phyloP scores from a whole-genome alignment of 2,797 vertebrate species.

The Otus scops region DNA sequence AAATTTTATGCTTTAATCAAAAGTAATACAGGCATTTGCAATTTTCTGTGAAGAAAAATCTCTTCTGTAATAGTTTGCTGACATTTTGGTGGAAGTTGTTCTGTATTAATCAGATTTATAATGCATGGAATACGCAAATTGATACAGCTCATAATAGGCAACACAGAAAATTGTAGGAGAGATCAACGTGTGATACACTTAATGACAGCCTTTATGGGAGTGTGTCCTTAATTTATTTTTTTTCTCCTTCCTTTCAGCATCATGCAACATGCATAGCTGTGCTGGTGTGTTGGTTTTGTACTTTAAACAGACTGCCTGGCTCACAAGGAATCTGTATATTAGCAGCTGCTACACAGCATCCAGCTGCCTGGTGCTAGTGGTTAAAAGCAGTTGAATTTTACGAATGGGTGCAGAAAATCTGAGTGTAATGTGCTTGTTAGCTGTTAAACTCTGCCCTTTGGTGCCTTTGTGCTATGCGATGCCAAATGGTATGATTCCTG shows the following conservation, averaged over 20 bases:
- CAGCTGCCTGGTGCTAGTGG: not conserved
- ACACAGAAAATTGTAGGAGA: not conserved
- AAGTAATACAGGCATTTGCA: not conserved
- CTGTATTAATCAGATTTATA: not conserved
- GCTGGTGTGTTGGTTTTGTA: not conserved
- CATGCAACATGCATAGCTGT: not conserved
- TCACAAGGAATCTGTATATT: not conserved
- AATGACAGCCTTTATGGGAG: not conserved
- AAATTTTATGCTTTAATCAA: not conserved
- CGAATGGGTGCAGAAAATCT: not conserved
- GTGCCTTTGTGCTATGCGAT: not conserved
- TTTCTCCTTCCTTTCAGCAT: not conserved
- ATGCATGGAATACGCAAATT: not conserved
- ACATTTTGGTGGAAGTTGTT: not conserved
- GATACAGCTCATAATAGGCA: not conserved
- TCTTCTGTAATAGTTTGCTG: not conserved
- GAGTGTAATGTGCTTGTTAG: not conserved
- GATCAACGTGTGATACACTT: rapidly evolving
- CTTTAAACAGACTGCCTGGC: rapidly evolving
- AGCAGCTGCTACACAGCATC: not conserved
- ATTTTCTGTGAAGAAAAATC: not conserved
- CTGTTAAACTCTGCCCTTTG: not conserved
- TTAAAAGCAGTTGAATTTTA: not conserved
- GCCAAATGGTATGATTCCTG: not conserved
- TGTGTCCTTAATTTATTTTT: not conserved